phyloP scores from a whole-genome alignment of 1,140 invertebrate species.

The Drosophila fuyamai region DNA sequence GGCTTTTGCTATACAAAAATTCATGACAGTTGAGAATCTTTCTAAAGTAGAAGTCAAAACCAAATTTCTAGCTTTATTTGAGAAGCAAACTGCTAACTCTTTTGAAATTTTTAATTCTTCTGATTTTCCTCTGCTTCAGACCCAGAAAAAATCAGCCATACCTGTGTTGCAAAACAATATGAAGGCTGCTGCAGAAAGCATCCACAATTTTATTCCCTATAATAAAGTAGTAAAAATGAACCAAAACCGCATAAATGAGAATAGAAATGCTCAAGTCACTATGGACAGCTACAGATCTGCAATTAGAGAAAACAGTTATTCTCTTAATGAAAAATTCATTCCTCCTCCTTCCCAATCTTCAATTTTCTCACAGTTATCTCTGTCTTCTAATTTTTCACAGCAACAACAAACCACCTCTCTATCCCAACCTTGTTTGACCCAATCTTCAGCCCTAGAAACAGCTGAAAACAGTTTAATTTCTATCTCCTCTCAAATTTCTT shows the following conservation, averaged over 20 bases:
- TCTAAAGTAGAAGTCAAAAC: too few relatives aligned
- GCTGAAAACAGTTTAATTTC: too few relatives aligned
- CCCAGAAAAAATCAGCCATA: too few relatives aligned
- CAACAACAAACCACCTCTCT: background rate
- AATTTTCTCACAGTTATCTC: background rate
- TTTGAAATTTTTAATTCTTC: too few relatives aligned
- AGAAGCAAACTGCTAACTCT: too few relatives aligned
- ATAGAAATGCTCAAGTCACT: slow-evolving; percentile 1
- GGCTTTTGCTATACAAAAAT: too few relatives aligned
- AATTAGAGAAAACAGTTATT: slow-evolving; percentile 1
- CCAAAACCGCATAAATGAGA: slow-evolving; percentile 1
- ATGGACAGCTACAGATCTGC: background rate
- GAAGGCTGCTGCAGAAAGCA: too few relatives aligned
- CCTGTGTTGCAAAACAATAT: too few relatives aligned
- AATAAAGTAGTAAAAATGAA: background rate
- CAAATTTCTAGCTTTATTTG: too few relatives aligned
- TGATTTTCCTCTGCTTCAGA: too few relatives aligned
- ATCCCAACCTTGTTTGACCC: background rate
- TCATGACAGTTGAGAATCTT: background rate
- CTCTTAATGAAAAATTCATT: slow-evolving; percentile 1
- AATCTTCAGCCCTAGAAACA: background rate
- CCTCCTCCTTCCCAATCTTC: background rate
- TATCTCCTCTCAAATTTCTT: too few relatives aligned
- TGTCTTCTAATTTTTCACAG: background rate
- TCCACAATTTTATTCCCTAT: too few relatives aligned